Conservation (phyloP, 2,888 invertebrate genomes). For the Amphipyra tragopoginis region DNA sequence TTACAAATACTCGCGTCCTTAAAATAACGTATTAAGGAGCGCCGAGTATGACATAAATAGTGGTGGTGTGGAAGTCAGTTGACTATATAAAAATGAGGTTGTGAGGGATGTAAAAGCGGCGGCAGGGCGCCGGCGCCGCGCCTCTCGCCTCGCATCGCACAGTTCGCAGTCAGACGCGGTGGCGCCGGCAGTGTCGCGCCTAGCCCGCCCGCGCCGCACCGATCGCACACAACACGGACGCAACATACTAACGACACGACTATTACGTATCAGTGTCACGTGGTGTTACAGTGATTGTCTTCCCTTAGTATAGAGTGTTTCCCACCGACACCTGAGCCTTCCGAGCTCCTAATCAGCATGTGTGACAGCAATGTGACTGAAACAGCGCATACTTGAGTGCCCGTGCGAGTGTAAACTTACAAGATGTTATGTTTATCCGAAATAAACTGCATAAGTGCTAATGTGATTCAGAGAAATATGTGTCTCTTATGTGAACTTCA, state of each 20-base stretch:
- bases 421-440: conserved; percentile 76
- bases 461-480: conserved; percentile 72
- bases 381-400: conserved; percentile 73
- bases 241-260: conserved; percentile 48
- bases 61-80: conserved; percentile 88
- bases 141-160: conserved; percentile 76
- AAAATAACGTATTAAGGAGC: conserved; percentile 87
- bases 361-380: conserved; percentile 69
- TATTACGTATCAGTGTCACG: conserved; percentile 59
- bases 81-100: conserved; percentile 89
- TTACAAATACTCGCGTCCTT: conserved; percentile 83
- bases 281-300: conserved; percentile 47
- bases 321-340: conserved; percentile 51
- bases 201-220: conserved; percentile 71
- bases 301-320: conserved; percentile 34
- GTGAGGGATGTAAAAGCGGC: conserved; percentile 79
- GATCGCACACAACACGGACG: conserved; percentile 58
- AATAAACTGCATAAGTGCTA: conserved; percentile 69
- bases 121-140: conserved; percentile 87
- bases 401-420: conserved; percentile 75
- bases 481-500: conserved; percentile 72
- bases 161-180: conserved; percentile 82
- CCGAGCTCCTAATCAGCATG: conserved; percentile 61
- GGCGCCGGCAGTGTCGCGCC: conserved; percentile 82
- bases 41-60: conserved; percentile 88